Base-by-base conservation (phyloP, 2,797 vertebrate species). In the Glyptemys insculpta region DNA sequence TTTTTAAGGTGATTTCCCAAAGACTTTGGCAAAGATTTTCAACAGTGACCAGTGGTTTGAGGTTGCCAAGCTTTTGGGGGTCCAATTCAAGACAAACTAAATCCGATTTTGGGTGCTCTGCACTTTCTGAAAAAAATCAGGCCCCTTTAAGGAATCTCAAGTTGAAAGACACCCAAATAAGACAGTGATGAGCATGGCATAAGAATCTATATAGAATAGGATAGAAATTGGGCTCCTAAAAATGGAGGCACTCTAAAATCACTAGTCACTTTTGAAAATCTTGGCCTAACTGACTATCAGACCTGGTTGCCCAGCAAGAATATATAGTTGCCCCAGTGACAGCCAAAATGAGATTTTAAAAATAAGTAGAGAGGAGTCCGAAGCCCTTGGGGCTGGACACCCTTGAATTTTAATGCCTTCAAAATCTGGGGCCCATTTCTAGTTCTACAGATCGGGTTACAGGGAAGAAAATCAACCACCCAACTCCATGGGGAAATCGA, bases 1-100 rank as follows among this genome's bases (percentile, higher is more conserved):
- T 0, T 47, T 83, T 80, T 34, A 57, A 54, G 34, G 4, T 0
- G 0, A 27, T 0, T 5, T 1, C 8, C 54, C 72, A 5, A 25
- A 90, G 88, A 47, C 0, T 47, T 0, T 0, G 8, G 8, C 8
- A 4, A 86, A 19, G 27, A 0, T 34, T 91, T 79, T 12, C 59
- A 3, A 1, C 34, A 18, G 3, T 1, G 5, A 5, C 49, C 15
- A 0, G 4, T 6, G 25, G 2, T 62, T 72, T 10, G 41, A 18
- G 14, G 31, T 62, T 27, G 1, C 62, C 29, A 31, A 1, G 0
- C 4, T 79, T 76, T 21, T 14, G 47, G 31, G n/a, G 8, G 15
- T 2, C 29, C 1, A 0, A 3, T 54, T n/a, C 4, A 29, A 65
- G 74, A 27, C n/a, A 11, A 52, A 25, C 19, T 93, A 15, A 1